These are phyloP conservation scores for Lanistes nyassanus DNA, from an alignment of 1,140 invertebrate species.

Conservation along the genomic window DNA sequence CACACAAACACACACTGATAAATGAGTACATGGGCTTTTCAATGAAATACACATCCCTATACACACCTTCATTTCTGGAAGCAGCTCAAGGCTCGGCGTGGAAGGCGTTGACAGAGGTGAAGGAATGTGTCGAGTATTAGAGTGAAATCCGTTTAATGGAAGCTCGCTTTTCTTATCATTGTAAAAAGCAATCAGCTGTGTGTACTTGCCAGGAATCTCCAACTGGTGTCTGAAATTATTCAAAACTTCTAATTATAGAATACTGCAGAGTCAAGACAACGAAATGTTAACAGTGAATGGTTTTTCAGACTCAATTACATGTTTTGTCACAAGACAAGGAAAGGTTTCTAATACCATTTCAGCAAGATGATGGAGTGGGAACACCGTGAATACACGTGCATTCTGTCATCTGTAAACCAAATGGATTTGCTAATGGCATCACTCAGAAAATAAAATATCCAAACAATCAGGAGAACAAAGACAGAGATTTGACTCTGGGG, in stretches of 20 bases:
- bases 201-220: slow-evolving; percentile 65
- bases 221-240: slow-evolving; percentile 62
- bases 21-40: neutral
- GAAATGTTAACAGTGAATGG: too few species aligned
- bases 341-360: neutral
- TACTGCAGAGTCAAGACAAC: too few species aligned
- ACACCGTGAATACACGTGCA: too few species aligned
- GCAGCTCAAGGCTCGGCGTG: slow-evolving; percentile 50
- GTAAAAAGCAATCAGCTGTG: slow-evolving; percentile 64
- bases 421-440: too few species aligned
- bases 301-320: too few species aligned
- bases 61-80: slow-evolving; percentile 61
- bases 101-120: slow-evolving; percentile 45
- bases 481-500: too few species aligned
- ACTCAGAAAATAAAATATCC: too few species aligned
- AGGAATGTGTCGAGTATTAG: slow-evolving; percentile 16
- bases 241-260: slow-evolving; percentile 18
- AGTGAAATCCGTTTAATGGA: slow-evolving; percentile 28
- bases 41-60: neutral
- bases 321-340: too few species aligned
- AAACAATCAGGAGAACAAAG: too few species aligned
- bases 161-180: slow-evolving; percentile 62
- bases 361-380: neutral
- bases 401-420: too few species aligned
- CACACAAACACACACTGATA: neutral